These are phyloP conservation scores for Sclerurus mexicanus DNA, from an alignment of 2,113 vertebrate genomes.

Conservation along the genomic window DNA sequence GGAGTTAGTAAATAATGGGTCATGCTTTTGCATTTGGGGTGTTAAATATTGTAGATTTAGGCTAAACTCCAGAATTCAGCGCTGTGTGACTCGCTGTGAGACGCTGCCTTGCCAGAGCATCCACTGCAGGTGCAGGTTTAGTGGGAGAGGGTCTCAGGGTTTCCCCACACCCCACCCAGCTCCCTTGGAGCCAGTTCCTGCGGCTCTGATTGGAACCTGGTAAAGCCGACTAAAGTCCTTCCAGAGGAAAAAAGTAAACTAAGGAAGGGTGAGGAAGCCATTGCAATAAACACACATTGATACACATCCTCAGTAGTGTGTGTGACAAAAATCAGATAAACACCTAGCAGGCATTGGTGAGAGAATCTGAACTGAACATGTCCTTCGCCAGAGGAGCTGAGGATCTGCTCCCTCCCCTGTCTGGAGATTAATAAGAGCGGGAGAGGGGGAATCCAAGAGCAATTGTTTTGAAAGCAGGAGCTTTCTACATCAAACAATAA, in stretches of 20 bases:
- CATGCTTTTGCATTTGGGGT: neutral
- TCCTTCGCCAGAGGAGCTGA: neutral
- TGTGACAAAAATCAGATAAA: slow-evolving; percentile 2
- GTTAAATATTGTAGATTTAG: neutral
- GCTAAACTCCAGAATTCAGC: neutral
- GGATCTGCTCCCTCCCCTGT: neutral
- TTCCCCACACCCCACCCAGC: neutral
- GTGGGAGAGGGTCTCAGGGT: neutral
- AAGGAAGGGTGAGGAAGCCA: neutral
- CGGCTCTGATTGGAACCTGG: neutral
- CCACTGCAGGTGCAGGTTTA: neutral
- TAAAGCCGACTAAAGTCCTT: neutral
- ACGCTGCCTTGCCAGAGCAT: neutral
- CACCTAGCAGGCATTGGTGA: neutral
- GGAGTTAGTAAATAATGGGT: slow-evolving; percentile 26
- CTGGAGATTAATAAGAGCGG: neutral
- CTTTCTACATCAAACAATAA: neutral
- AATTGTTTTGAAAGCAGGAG: slow-evolving; percentile 7
- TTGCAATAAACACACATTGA: neutral
- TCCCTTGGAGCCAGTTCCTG: neutral
- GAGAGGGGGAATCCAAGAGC: neutral
- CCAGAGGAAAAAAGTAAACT: neutral
- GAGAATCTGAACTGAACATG: neutral
- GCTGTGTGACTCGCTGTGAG: neutral
- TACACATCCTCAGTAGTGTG: neutral